phyloP scores from a whole-genome alignment of 2,888 invertebrate species.

The Digitonthophagus gazella region DNA sequence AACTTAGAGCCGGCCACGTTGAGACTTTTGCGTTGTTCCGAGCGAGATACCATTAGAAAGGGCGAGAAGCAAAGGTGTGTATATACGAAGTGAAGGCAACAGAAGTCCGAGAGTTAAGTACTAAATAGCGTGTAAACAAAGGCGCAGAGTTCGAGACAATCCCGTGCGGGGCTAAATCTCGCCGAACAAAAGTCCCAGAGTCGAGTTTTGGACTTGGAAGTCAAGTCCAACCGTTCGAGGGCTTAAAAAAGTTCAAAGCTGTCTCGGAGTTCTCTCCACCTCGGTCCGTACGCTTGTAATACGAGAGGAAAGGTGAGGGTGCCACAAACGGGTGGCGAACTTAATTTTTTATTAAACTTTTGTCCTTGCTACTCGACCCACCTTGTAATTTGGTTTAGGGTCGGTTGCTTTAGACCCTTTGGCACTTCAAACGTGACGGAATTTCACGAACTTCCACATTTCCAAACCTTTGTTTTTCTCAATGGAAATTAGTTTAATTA shows the following conservation, averaged over 20 bases:
- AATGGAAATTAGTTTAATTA: constrained; percentile 20
- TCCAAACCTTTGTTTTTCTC: constrained; percentile 1
- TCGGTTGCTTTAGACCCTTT: not conserved
- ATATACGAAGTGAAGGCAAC: constrained; percentile 4
- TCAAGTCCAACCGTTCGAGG: constrained; percentile 29
- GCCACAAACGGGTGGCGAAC: not conserved
- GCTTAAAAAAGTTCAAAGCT: constrained; percentile 38
- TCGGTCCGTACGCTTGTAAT: constrained; percentile 10
- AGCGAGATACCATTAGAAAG: too few relatives aligned
- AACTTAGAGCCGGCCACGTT: not conserved
- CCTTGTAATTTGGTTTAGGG: constrained; percentile 7
- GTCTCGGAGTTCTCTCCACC: constrained; percentile 11
- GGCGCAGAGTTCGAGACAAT: constrained; percentile 11
- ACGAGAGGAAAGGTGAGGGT: constrained; percentile 7
- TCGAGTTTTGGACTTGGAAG: constrained; percentile 26
- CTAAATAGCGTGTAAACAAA: constrained; percentile 30
- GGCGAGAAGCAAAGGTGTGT: constrained; percentile 1
- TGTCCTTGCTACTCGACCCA: constrained; percentile 16
- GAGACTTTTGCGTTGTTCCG: constrained; percentile 12
- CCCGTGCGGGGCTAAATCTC: constrained; percentile 25
- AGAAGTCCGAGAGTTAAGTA: constrained; percentile 26
- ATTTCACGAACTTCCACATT: constrained; percentile 4
- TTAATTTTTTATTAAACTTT: constrained; percentile 29
- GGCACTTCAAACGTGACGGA: constrained; percentile 1
- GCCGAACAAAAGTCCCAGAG: constrained; percentile 26